Conservation (phyloP, 2,113 vertebrate species). For the Pipra filicauda region DNA sequence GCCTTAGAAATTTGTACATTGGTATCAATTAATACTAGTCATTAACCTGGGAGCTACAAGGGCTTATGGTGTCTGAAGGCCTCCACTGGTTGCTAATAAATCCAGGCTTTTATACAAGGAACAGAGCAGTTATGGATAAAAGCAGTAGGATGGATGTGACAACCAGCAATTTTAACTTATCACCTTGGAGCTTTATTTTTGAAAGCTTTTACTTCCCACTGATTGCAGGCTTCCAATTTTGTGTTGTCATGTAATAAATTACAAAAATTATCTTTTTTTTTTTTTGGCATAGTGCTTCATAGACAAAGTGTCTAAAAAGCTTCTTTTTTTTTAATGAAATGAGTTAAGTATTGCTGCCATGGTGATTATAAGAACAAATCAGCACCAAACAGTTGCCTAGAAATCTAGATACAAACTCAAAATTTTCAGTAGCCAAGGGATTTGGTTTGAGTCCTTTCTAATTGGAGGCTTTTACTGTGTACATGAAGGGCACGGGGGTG, state of each 20-base stretch:
- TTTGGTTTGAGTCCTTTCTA: background rate
- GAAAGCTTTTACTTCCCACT: conserved; percentile 64
- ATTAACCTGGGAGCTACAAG: background rate
- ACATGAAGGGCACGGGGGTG: background rate
- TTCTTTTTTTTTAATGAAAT: conserved; percentile 8
- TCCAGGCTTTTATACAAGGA: conserved; percentile 23
- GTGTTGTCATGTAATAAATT: conserved; percentile 50
- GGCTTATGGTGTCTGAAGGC: background rate
- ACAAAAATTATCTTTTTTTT: background rate
- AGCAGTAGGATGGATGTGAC: conserved; percentile 46
- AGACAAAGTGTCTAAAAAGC: background rate
- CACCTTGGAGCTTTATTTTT: conserved; percentile 54
- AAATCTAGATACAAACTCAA: background rate
- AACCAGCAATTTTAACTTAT: conserved; percentile 59
- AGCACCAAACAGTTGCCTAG: background rate
- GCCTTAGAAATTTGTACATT: background rate
- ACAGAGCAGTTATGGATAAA: conserved; percentile 35
- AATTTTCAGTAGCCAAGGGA: background rate
- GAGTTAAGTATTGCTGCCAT: conserved; percentile 41
- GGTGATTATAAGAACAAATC: conserved; percentile 25
- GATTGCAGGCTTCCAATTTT: conserved; percentile 59
- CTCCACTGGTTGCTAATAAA: background rate
- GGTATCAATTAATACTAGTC: conserved; percentile 16
- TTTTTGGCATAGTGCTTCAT: background rate
- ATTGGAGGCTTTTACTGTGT: background rate